These are phyloP conservation scores for Falcaria lacertinaria DNA, from an alignment of 2,888 invertebrate species.

Conservation along the genomic window DNA sequence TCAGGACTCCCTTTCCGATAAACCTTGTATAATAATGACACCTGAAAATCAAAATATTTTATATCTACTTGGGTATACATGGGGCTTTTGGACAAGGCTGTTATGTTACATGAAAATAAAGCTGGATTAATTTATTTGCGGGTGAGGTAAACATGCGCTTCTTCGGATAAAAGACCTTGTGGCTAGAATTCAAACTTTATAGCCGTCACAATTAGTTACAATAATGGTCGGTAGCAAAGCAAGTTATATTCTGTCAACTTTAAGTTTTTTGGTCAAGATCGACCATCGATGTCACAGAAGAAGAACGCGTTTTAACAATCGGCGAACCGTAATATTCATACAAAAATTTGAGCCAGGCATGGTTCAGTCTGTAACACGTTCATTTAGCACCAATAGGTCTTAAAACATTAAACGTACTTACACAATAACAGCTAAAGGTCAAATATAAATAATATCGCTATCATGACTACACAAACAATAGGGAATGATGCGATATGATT, in stretches of 20 bases:
- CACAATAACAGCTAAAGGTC: conserved; percentile 42
- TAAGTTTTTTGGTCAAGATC: conserved; percentile 9
- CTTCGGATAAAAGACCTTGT: no score
- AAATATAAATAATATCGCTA: conserved; percentile 50
- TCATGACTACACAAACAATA: conserved; percentile 54
- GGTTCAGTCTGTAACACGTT: conserved; percentile 59
- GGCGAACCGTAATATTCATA: conserved; percentile 31
- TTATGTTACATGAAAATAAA: no score
- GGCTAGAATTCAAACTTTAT: no score
- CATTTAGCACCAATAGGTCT: conserved; percentile 66
- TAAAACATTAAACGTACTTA: conserved; percentile 34
- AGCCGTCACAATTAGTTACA: no score
- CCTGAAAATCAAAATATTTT: no score
- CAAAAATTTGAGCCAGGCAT: conserved; percentile 56
- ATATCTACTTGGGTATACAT: no score
- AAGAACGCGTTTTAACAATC: conserved; percentile 12
- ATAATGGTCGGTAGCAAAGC: no score
- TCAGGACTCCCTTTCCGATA: no score
- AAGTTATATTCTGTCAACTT: neutral
- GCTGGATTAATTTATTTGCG: no score
- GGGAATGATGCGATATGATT: conserved; percentile 70
- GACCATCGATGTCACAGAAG: neutral
- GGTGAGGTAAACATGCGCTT: no score
- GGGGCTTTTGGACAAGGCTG: no score
- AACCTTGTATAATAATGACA: no score